Evolutionary conservation across 2,113 vertebrate genomes (phyloP).

Genomic region (Gobius niger): DNA sequence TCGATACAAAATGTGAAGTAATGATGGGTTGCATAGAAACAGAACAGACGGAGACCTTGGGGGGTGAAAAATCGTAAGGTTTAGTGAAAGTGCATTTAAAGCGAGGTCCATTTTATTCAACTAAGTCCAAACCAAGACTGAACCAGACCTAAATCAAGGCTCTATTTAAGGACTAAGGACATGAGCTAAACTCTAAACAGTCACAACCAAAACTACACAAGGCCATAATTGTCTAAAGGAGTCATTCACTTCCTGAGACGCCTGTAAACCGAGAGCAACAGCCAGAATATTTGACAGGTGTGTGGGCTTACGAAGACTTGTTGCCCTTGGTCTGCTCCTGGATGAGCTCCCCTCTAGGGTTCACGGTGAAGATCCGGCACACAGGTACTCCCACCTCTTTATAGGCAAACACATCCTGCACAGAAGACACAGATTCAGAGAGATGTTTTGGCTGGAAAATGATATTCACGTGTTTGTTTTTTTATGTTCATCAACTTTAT

Average conservation of each 20-base stretch:
- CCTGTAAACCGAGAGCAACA: too few species aligned
- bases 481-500: not conserved
- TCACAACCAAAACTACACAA: too few species aligned
- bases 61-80: not conserved
- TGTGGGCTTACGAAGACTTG: conserved; percentile 91
- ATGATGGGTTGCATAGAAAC: not conserved
- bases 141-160: too few species aligned
- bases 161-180: too few species aligned
- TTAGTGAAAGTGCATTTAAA: too few species aligned
- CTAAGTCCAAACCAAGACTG: too few species aligned
- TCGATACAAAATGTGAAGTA: not conserved
- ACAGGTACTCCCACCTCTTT: conserved; percentile 94
- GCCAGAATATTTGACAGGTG: not conserved
- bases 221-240: too few species aligned
- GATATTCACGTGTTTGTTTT: not conserved
- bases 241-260: too few species aligned
- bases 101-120: too few species aligned
- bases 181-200: too few species aligned
- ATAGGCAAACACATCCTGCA: conserved; percentile 94
- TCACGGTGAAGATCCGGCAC: conserved; percentile 96
- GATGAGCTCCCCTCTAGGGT: conserved; percentile 97
- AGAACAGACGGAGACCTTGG: not conserved
- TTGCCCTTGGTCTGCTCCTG: conserved; percentile 96
- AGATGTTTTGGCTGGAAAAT: not conserved
- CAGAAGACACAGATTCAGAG: conserved; percentile 34